phyloP scores from a whole-genome alignment of 2,888 invertebrate species.

The Dynastes maya region DNA sequence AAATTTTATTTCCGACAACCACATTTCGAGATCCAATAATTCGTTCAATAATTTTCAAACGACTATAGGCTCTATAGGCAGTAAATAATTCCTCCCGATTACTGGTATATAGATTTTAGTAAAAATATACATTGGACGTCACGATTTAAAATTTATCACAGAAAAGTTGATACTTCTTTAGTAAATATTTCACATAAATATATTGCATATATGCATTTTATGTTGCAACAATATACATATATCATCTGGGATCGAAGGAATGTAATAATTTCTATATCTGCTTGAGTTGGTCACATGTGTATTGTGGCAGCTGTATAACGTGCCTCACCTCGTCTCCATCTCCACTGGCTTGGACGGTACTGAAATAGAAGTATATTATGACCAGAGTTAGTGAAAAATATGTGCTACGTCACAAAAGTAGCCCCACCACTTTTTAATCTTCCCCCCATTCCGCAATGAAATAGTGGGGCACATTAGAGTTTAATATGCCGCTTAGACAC shows the following conservation, averaged over 20 bases:
- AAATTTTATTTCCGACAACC: slow-evolving; percentile 1
- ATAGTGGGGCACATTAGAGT: no score
- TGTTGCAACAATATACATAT: slow-evolving; percentile 20
- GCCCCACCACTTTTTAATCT: no score
- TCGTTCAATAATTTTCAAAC: slow-evolving; percentile 6
- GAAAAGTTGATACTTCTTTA: slow-evolving; percentile 48
- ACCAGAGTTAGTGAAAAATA: background rate
- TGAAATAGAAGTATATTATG: slow-evolving; percentile 70
- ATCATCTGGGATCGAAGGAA: slow-evolving; percentile 33
- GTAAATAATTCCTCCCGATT: slow-evolving; percentile 24
- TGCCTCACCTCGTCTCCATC: slow-evolving; percentile 92
- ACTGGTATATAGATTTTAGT: slow-evolving; percentile 27
- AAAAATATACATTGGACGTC: slow-evolving; percentile 48
- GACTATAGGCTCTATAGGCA: slow-evolving; percentile 16
- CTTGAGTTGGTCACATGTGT: slow-evolving; percentile 81
- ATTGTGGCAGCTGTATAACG: slow-evolving; percentile 96
- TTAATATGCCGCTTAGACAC: no score
- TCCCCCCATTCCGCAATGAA: no score
- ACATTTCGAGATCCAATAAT: slow-evolving; percentile 18
- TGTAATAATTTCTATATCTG: slow-evolving; percentile 19
- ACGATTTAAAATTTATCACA: slow-evolving; percentile 49
- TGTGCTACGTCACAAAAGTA: no score
- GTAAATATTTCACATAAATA: slow-evolving; percentile 45
- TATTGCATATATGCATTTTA: slow-evolving; percentile 33
- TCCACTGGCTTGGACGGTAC: slow-evolving; percentile 97